phyloP scores from a whole-genome alignment of 2,888 invertebrate genomes.

The Chorisops tibialis region DNA sequence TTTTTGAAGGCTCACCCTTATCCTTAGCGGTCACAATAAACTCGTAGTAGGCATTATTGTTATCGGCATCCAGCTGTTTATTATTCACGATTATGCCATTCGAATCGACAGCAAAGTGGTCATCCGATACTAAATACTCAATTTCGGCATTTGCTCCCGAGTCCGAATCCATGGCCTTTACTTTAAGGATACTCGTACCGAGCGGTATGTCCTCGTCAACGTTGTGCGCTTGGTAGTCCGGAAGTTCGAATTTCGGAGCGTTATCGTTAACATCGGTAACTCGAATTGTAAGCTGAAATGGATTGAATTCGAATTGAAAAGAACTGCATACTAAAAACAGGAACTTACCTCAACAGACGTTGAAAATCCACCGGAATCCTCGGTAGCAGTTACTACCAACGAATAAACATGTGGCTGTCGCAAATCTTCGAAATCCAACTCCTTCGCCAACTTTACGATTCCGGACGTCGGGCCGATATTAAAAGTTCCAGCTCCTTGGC shows the following conservation, averaged over 20 bases:
- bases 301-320: slow-evolving; percentile 22
- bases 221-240: slow-evolving; percentile 95
- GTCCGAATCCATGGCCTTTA: slow-evolving; percentile 93
- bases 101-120: slow-evolving; percentile 91
- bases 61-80: slow-evolving; percentile 91
- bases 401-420: slow-evolving; percentile 92
- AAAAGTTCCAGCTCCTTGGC: slow-evolving; percentile 91
- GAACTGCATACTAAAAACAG: background rate
- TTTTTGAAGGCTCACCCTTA: slow-evolving; percentile 89
- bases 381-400: slow-evolving; percentile 88
- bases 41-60: slow-evolving; percentile 94
- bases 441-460: slow-evolving; percentile 91
- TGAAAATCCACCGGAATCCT: slow-evolving; percentile 95
- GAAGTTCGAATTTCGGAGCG: slow-evolving; percentile 92
- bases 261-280: slow-evolving; percentile 98
- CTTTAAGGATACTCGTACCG: slow-evolving; percentile 89
- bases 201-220: slow-evolving; percentile 92
- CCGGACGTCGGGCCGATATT: slow-evolving; percentile 93
- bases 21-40: slow-evolving; percentile 92
- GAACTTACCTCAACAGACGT: slow-evolving; percentile 82
- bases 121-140: slow-evolving; percentile 84
- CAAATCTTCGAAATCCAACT: slow-evolving; percentile 94
- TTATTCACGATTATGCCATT: slow-evolving; percentile 91
- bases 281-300: slow-evolving; percentile 78
- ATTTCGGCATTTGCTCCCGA: slow-evolving; percentile 94